A percentile compares a stretch with the other conserved stretches of the same genome.
Evolutionary conservation across 2,113 vertebrate genomes (phyloP).

Genomic region (Channa argus): DNA sequence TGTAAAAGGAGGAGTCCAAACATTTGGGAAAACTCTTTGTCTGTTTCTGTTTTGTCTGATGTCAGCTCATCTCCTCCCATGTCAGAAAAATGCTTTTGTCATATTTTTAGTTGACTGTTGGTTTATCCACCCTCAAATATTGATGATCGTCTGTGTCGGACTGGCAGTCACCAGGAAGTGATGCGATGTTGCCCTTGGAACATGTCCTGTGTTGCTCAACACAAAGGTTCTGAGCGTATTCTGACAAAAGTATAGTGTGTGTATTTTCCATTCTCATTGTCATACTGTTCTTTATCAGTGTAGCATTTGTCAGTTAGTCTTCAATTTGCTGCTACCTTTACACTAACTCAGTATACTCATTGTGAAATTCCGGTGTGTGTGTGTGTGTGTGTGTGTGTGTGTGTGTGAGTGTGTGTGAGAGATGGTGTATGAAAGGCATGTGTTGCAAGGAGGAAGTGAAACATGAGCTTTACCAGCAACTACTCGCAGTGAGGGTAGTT

Average conservation of each 20-base stretch:
- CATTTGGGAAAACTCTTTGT: not conserved
- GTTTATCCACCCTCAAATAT: constrained; percentile 35
- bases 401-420: not conserved
- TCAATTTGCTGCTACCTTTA: constrained; percentile 39
- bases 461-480: constrained; percentile 26
- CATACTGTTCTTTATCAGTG: constrained; percentile 30
- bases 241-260: constrained; percentile 15
- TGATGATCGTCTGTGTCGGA: constrained; percentile 9
- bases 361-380: constrained; percentile 24
- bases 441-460: constrained; percentile 61
- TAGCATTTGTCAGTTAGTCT: constrained; percentile 46
- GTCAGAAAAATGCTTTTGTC: not conserved
- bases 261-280: constrained; percentile 31
- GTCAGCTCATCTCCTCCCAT: not conserved
- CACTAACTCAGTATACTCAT: not conserved
- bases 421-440: not conserved
- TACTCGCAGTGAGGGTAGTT: not conserved
- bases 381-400: constrained; percentile 15
- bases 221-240: not conserved
- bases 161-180: constrained; percentile 58
- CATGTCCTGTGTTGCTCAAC: constrained; percentile 24
- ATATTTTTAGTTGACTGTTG: constrained; percentile 30
- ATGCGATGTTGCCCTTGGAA: constrained; percentile 20
- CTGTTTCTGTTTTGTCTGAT: not conserved
- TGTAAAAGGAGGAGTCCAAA: constrained; percentile 24